Evolutionary conservation across 2,888 invertebrate species (phyloP).

Genomic region (Nysson spinosus): DNA sequence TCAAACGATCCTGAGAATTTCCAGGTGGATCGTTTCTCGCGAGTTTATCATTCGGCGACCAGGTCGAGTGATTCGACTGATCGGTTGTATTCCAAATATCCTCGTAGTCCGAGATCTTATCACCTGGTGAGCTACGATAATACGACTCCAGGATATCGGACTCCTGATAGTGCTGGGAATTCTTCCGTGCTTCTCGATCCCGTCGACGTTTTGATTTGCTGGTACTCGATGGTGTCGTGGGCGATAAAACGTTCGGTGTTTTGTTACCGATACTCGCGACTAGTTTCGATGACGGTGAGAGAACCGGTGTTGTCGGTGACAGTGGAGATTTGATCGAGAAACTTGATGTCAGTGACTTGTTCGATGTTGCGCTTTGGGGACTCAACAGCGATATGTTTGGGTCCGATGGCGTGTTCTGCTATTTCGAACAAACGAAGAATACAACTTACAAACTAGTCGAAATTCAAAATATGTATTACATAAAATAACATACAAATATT

Average conservation of each 20-base stretch:
- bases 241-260: conserved; percentile 69
- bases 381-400: conserved; percentile 71
- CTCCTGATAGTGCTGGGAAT: conserved; percentile 81
- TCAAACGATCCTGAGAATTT: conserved; percentile 57
- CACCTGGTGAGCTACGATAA: conserved; percentile 91
- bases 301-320: conserved; percentile 66
- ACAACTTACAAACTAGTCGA: too few relatives aligned
- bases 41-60: conserved; percentile 71
- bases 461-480: too few relatives aligned
- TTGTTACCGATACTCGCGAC: conserved; percentile 62
- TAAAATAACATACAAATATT: too few relatives aligned
- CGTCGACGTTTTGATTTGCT: conserved; percentile 72
- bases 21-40: conserved; percentile 46
- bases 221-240: conserved; percentile 74
- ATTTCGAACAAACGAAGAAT: not conserved
- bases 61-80: conserved; percentile 73
- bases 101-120: conserved; percentile 96
- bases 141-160: conserved; percentile 93
- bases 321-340: conserved; percentile 67
- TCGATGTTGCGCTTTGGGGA: conserved; percentile 72
- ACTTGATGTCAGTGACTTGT: conserved; percentile 70
- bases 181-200: conserved; percentile 75
- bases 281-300: conserved; percentile 70
- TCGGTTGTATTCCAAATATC: conserved; percentile 88
- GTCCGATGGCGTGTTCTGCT: conserved; percentile 73